Base-by-base conservation (phyloP, 2,888 invertebrate genomes). In the Lutraria lutraria region DNA sequence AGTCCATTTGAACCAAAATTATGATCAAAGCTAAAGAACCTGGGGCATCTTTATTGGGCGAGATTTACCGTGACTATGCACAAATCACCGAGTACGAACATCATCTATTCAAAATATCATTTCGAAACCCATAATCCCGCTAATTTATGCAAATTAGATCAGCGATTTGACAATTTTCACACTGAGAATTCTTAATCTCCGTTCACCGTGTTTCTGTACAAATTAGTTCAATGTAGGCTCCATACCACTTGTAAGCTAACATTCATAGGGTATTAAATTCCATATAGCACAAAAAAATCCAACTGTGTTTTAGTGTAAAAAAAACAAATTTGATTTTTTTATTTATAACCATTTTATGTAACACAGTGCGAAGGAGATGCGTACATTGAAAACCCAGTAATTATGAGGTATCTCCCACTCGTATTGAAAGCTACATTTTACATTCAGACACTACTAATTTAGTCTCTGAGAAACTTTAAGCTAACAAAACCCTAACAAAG, bases 131-230 rank as follows among this genome's bases (percentile, higher is more conserved):
- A 81, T 89, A 90, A 90, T 90, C 88, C 63, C 80, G 60, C 85
- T 88, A 90, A 90, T 90, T 89, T 89, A 89, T 90, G 90, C 90
- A 90, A 90, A 90, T 90, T 82, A 88, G 90, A 81, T 83, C 63
- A 56, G 53, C 56, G 81, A 87, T 90, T 89, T 82, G 63, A 87
- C 72, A 63, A 89, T 90, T 87, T 89, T 90, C 90, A 90, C 90
- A 90, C 87, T 86, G 85, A 15, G 88, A 31, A 34, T 83, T 83
- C 34, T 60, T 88, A 52, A 83, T 63, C 83, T 25, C 53, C 60
- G 29, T 63, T 63, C 85, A 60, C 4, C n/a, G 29, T 43, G 16
- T 80, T 85, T 85, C 79, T 29, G 80, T 54, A 80, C 80, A 43
- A 34, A 85, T 56, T 29, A 72, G 87, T 87, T 82, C 72, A 76